Evolutionary conservation across 23 tunicate genomes (phyloP), one percentile per base, ranked within the genome.

Genomic region (Styela clava): DNA sequence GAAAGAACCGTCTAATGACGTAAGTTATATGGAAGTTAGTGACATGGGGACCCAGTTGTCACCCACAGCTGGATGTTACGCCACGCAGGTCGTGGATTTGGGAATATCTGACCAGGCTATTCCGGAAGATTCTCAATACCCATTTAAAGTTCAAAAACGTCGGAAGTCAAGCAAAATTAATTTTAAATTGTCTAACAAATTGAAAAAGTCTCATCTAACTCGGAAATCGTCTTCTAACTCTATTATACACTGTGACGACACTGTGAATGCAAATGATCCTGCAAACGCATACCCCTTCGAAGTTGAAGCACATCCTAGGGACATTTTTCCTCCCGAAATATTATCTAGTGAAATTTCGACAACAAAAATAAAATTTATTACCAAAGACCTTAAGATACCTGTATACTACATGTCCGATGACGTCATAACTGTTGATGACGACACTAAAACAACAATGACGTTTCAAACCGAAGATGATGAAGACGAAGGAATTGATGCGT

Each of bases 1-100:
- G 16, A 16, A 65, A 3, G 18, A 9, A 65, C 77, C 37, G 35
- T 20, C 5, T 32, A 44, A 12, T 44, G 56, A 44, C 12, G 56
- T 44, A 12, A 16, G 77, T 29, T 85, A 78, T 28, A 68, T 79
- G 74, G 83, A 85, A 37, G 89, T 85, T 29, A 52, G 65, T 24
- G 89, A 85, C 30, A 76, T 78, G 79, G 89, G 84, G 1, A 85
- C 89, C 19, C 89, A 85, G 52, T 64, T 85, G 65, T 31, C 79
- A 30, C 63, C 89, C 2, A 36, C 69, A 32, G 52, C 64, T 19
- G 81, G 81, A 24, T 44, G 64, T 56, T 76, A 76, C 64, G 81
- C 81, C 25, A 76, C 81, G 30, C 81, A 76, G 26, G 64, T 20
- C 9, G 31, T 44, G 21, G 81, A 44, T 0, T n/a, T n/a, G n/a